Percentiles rank a stretch among this genome's conserved stretches.
Evolutionary conservation across 2,113 vertebrate species (phyloP).

Genomic region (Xiphophorus hellerii): DNA sequence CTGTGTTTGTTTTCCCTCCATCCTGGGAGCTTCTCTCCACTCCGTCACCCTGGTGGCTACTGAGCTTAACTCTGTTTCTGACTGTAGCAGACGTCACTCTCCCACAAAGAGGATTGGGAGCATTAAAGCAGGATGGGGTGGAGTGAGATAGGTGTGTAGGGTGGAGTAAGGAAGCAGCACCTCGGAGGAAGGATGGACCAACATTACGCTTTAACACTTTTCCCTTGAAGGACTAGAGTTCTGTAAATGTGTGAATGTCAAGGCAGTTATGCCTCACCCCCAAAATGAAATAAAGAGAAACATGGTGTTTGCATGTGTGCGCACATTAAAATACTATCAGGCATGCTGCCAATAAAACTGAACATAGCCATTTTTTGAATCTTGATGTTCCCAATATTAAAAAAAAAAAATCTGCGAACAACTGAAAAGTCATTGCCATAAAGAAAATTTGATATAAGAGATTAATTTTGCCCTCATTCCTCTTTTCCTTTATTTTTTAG

Average conservation of each 20-base stretch:
- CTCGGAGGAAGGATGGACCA: slow-evolving; percentile 50
- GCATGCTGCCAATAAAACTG: background rate
- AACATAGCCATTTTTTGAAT: background rate
- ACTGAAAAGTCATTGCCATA: background rate
- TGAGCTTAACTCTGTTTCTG: slow-evolving; percentile 84
- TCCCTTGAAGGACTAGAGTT: slow-evolving; percentile 39
- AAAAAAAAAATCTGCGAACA: background rate
- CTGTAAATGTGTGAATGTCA: slow-evolving; percentile 32
- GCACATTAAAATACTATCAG: background rate
- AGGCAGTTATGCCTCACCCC: slow-evolving; percentile 9
- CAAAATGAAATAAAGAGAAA: background rate
- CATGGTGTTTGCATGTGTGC: background rate
- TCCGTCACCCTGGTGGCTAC: slow-evolving; percentile 59
- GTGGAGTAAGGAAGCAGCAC: slow-evolving; percentile 57
- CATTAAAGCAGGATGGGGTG: slow-evolving; percentile 76
- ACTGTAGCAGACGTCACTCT: slow-evolving; percentile 84
- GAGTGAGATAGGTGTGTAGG: slow-evolving; percentile 69
- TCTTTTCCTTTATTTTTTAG: background rate
- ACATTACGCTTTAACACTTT: slow-evolving; percentile 58
- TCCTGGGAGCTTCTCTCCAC: slow-evolving; percentile 59
- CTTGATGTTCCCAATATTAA: background rate
- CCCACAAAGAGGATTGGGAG: slow-evolving; percentile 86
- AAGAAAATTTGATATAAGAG: background rate
- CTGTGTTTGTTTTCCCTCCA: slow-evolving; percentile 52
- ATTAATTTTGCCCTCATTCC: too few relatives aligned